These are phyloP conservation scores for Hephaestus fuliginosus DNA, from an alignment of 2,797 vertebrate species.

Conservation along the genomic window DNA sequence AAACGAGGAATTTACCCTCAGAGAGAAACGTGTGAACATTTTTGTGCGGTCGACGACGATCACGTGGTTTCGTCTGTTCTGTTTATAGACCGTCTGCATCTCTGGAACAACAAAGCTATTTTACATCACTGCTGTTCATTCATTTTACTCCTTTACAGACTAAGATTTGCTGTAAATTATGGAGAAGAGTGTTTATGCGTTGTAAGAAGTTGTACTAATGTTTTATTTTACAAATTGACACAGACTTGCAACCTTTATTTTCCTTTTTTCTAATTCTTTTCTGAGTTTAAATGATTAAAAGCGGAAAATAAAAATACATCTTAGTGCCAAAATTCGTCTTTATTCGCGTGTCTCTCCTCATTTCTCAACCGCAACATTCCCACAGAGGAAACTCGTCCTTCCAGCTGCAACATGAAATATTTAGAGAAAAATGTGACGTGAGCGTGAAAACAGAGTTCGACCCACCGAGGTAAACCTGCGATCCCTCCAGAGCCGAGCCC, in stretches of 20 bases:
- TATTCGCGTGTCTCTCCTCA: no score
- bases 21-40: neutral
- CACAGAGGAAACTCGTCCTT: neutral
- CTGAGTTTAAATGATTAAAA: neutral
- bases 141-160: neutral
- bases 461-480: slow-evolving; percentile 94
- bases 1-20: neutral
- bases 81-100: neutral
- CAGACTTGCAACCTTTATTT: neutral
- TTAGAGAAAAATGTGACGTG: no score
- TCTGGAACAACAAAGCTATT: neutral
- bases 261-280: neutral
- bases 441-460: neutral
- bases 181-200: neutral
- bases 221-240: neutral
- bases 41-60: neutral
- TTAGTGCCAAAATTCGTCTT: neutral
- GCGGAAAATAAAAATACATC: neutral
- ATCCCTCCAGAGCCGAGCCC: slow-evolving; percentile 90
- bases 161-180: neutral
- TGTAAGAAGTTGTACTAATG: neutral
- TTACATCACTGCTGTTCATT: neutral
- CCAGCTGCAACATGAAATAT: neutral
- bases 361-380: no score
- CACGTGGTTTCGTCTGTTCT: neutral